phyloP scores from a whole-genome alignment of 2,113 vertebrate genomes.

The Phyllostomus hastatus region DNA sequence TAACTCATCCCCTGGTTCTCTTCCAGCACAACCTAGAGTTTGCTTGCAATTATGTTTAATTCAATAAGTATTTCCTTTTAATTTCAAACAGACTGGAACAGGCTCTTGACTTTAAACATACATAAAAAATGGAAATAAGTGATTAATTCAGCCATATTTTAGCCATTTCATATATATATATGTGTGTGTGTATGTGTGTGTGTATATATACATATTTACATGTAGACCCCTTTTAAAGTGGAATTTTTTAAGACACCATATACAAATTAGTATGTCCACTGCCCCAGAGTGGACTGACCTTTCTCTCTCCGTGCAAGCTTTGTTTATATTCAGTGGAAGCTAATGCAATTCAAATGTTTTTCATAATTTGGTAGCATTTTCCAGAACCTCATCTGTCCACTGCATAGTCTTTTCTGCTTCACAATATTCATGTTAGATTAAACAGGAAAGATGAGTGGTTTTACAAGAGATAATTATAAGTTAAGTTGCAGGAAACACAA shows the following conservation, averaged over 20 bases:
- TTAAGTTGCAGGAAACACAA: constrained; percentile 65
- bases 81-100: not conserved
- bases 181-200: not conserved
- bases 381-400: constrained; percentile 19
- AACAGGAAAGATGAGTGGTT: constrained; percentile 18
- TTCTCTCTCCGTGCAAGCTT: not conserved
- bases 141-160: not conserved
- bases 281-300: not conserved
- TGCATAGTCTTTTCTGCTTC: constrained; percentile 23
- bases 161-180: not conserved
- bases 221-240: not conserved
- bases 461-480: constrained; percentile 49
- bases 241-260: not conserved
- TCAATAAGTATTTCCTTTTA: constrained; percentile 42
- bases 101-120: not conserved
- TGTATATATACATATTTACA: not conserved
- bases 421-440: constrained; percentile 56
- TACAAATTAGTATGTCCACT: not conserved
- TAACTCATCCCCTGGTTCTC: not conserved
- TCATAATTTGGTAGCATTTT: constrained; percentile 23
- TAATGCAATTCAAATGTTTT: constrained; percentile 48
- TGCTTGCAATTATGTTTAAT: constrained; percentile 45
- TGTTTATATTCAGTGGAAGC: not conserved
- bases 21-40: not conserved
- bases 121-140: not conserved